A percentile compares a stretch with the other conserved stretches of the same genome.
phyloP scores from a whole-genome alignment of 2,888 invertebrate species.

The Sarcophaga rosellei region DNA sequence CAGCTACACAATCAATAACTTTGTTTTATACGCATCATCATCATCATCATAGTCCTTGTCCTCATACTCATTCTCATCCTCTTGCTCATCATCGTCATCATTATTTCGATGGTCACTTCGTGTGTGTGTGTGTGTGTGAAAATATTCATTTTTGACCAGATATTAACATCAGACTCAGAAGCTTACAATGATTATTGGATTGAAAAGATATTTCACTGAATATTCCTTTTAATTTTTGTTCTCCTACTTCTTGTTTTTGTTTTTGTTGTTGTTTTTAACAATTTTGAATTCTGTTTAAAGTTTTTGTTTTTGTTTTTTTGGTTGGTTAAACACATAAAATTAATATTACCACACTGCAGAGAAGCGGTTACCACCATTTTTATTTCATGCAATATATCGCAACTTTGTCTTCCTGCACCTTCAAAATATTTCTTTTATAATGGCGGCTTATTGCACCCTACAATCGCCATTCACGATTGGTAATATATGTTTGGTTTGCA shows the following conservation, averaged over 20 bases:
- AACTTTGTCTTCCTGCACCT: conserved; percentile 40
- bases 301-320: not conserved
- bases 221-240: conserved; percentile 69
- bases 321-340: conserved; percentile 57
- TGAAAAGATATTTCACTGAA: conserved; percentile 80
- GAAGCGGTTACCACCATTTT: conserved; percentile 58
- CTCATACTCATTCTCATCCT: conserved; percentile 27
- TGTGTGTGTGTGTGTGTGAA: conserved; percentile 28
- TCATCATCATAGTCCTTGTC: conserved; percentile 13
- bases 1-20: conserved; percentile 62
- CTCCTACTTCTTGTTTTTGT: conserved; percentile 6
- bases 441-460: conserved; percentile 56
- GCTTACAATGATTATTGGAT: conserved; percentile 73
- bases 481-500: too few species aligned
- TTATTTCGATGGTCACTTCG: not conserved
- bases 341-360: conserved; percentile 55
- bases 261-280: conserved; percentile 4
- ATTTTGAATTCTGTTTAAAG: conserved; percentile 39
- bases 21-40: conserved; percentile 60
- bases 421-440: conserved; percentile 47
- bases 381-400: conserved; percentile 28
- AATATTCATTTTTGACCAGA: conserved; percentile 63
- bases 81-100: not conserved
- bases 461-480: too few species aligned
- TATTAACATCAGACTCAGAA: conserved; percentile 70